Base-by-base conservation (phyloP, 2,797 vertebrate genomes). In the Bucorvus abyssinicus region DNA sequence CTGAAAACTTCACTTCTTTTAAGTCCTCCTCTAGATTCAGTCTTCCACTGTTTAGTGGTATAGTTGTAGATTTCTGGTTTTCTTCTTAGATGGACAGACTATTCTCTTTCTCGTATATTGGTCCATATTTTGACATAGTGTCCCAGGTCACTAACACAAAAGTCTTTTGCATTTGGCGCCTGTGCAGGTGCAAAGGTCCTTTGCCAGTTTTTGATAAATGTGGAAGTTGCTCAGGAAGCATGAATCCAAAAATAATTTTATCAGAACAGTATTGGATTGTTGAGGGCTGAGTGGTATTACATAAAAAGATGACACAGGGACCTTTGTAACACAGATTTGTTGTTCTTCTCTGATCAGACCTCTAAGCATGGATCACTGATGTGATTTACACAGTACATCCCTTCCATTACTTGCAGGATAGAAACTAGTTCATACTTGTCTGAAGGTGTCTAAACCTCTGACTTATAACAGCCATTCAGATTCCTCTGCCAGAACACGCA, bases 241-340 rank as follows among this genome's bases (percentile, higher is more conserved):
- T 61, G 74, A 89, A 94, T 93, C 67, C 70, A 88, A 96, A 89
- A 90, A 90, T 63, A 94, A 95, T 87, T 93, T 87, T 82, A 89
- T 91, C 59, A 45, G 83, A 88, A 49, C 9, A 17, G n/a, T 47
- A 84, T 34, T 84, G 38, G 83, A 93, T 82, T 90, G 88, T 79
- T 86, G 88, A 93, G 47, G 67, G 57, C 65, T 75, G 90, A 84
- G 73, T 49, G 36, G n/a, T 92, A 55, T 69, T 88, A 82, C 60
- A 89, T 55, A 61, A 84, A 84, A 87, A 69, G 50, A 82, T 89
- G 86, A 93, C 50, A 88, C 34, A 20, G 36, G 40, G 42, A 76
- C 59, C 36, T 95, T 53, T 79, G 60, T 84, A 90, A 82, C 67
- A 86, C 44, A 89, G 92, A 90, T 94, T 73, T 90, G 76, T 90